These are phyloP conservation scores for Simalia tracyae DNA, from an alignment of 2,797 vertebrate species.

Conservation along the genomic window DNA sequence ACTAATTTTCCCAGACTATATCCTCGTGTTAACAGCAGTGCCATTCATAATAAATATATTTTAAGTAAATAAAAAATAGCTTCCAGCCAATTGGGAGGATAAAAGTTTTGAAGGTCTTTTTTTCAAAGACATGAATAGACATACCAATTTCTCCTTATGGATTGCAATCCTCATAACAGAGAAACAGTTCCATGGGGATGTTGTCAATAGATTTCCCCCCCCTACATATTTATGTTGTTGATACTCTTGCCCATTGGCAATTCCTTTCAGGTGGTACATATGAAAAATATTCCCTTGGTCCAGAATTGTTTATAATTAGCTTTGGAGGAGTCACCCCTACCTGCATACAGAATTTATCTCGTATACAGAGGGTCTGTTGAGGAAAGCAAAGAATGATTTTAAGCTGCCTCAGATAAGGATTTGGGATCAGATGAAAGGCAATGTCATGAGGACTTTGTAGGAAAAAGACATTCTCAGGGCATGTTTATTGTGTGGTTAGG, in stretches of 20 bases:
- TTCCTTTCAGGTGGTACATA: background rate
- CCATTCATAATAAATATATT: background rate
- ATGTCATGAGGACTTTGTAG: background rate
- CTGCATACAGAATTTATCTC: background rate
- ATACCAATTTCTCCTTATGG: background rate
- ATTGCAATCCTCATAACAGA: background rate
- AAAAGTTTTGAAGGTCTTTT: background rate
- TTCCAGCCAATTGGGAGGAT: background rate
- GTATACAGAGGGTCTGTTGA: background rate
- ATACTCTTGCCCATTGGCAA: background rate
- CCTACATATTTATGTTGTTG: background rate
- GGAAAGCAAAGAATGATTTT: background rate
- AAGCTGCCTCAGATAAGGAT: background rate
- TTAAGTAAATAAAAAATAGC: constrained; percentile 1
- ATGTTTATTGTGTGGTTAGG: background rate
- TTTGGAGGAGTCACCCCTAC: background rate
- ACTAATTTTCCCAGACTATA: background rate
- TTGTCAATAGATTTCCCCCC: background rate
- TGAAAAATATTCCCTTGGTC: background rate
- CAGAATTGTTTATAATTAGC: background rate
- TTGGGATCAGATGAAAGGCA: background rate
- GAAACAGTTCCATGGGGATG: background rate
- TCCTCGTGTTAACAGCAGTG: background rate
- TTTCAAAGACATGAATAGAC: background rate
- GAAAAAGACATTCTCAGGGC: background rate